These are phyloP conservation scores for Venustoraphidia nigricollis DNA, from an alignment of 2,888 invertebrate species.

Conservation along the genomic window DNA sequence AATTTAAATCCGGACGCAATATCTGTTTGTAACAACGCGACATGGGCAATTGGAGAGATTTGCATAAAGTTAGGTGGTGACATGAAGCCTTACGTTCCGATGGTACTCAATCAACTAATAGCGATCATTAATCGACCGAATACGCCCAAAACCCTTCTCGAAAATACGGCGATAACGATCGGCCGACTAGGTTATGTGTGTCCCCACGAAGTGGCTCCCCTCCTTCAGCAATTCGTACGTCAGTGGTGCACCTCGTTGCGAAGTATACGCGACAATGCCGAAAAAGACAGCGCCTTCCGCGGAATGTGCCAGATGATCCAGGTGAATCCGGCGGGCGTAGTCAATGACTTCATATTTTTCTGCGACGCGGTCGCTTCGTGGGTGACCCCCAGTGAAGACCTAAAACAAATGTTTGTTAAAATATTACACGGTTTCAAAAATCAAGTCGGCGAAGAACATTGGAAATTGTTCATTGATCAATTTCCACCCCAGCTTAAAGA, in stretches of 20 bases:
- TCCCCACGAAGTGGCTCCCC: constrained; percentile 96
- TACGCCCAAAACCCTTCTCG: constrained; percentile 92
- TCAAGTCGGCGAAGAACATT: constrained; percentile 92
- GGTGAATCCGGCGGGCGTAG: constrained; percentile 88
- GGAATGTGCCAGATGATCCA: constrained; percentile 98
- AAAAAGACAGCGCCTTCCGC: constrained; percentile 97
- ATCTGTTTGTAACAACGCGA: constrained; percentile 98
- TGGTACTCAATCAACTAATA: constrained; percentile 78
- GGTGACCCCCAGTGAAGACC: constrained; percentile 81
- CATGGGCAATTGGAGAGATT: constrained; percentile 99
- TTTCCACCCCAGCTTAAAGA: constrained; percentile 88
- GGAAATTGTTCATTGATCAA: constrained; percentile 89
- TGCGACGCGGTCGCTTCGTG: constrained; percentile 99
- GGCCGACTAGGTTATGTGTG: constrained; percentile 99
- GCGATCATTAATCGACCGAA: constrained; percentile 86
- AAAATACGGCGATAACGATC: constrained; percentile 99
- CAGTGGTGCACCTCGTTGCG: constrained; percentile 95
- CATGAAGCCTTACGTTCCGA: constrained; percentile 78
- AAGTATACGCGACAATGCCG: constrained; percentile 96
- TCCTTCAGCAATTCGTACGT: constrained; percentile 95
- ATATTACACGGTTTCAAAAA: constrained; percentile 92
- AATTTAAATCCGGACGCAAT: constrained; percentile 94
- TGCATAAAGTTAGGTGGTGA: constrained; percentile 86
- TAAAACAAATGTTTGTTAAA: constrained; percentile 86
- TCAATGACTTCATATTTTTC: constrained; percentile 95